Evolutionary conservation across 2,888 invertebrate genomes (phyloP), one percentile per base, ranked within the genome.

Genomic region (Platypus cylindrus): DNA sequence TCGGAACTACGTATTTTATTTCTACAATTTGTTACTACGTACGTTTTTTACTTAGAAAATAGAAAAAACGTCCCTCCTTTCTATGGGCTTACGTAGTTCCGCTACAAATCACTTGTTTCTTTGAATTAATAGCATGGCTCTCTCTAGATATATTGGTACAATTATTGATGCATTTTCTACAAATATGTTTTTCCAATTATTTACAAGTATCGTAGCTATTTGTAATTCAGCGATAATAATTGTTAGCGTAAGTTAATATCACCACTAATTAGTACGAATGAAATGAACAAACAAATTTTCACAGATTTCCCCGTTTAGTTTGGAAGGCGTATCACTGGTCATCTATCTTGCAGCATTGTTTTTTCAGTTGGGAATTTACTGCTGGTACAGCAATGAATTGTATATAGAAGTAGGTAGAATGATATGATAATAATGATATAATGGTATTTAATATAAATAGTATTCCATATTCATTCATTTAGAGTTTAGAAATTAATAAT

Each of bases 341-440:
- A 35, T 45, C 11, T 54, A 47, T 37, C 44, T 52, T 26, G 12
- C 34, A 2, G 45, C 52, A 3, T 48, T 53, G 48, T 40, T 53
- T 41, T 40, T 40, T 20, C 50, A 55, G 38, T 38, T 52, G 5
- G 44, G 44, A 5, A 40, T 50, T 30, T 52, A 51, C 37, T 53
- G 51, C 32, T 50, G 48, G 47, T 50, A 43, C 37, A 51, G 52
- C 18, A 52, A 54, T 33, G 48, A 49, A 39, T 40, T 54, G 24
- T 48, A 47, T 27, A 9, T 47, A 17, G 46, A 49, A 38, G 52
- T 51, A 41, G n/a, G n/a, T n/a, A n/a, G n/a, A n/a, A n/a, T n/a
- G n/a, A n/a, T n/a, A 5, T 7, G 9, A 20, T 20, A 20, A 7
- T 20, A n/a, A n/a, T n/a, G n/a, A n/a, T n/a, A n/a, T n/a, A n/a